These are phyloP conservation scores for Neolamprologus kungweensis DNA, from an alignment of 2,113 vertebrate species.

Conservation along the genomic window DNA sequence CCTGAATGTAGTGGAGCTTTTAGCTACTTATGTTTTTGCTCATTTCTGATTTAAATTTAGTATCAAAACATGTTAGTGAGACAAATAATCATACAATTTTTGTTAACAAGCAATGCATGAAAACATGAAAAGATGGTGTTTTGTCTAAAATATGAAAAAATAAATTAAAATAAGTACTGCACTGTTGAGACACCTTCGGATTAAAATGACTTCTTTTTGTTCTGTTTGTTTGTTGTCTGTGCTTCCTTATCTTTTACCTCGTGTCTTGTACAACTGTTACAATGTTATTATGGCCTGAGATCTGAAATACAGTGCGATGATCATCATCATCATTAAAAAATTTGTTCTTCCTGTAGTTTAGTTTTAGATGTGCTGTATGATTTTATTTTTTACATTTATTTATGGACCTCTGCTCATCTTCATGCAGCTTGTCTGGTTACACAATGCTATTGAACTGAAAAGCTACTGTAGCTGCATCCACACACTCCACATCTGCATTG, in stretches of 20 bases:
- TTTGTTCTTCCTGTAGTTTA: not conserved
- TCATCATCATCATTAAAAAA: not conserved
- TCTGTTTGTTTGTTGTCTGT: not conserved
- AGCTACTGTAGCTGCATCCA: not conserved
- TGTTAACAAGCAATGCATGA: not conserved
- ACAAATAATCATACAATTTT: not conserved
- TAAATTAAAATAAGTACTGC: not conserved
- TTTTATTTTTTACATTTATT: not conserved
- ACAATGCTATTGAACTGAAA: slow-evolving; percentile 17
- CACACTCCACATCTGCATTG: slow-evolving; percentile 23
- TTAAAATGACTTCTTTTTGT: not conserved
- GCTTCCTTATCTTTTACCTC: not conserved
- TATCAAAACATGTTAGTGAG: not conserved
- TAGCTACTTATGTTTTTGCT: not conserved
- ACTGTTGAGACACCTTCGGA: not conserved
- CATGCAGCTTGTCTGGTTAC: not conserved
- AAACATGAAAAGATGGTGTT: not conserved
- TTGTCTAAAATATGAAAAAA: not conserved
- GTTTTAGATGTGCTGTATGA: not conserved
- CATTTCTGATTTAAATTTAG: not conserved
- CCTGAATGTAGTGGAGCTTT: not conserved
- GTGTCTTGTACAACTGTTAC: not conserved
- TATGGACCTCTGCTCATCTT: not conserved
- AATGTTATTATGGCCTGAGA: not conserved
- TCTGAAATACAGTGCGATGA: not conserved